phyloP scores from a whole-genome alignment of 1,140 invertebrate genomes.

The Trachymyrmex septentrionalis region DNA sequence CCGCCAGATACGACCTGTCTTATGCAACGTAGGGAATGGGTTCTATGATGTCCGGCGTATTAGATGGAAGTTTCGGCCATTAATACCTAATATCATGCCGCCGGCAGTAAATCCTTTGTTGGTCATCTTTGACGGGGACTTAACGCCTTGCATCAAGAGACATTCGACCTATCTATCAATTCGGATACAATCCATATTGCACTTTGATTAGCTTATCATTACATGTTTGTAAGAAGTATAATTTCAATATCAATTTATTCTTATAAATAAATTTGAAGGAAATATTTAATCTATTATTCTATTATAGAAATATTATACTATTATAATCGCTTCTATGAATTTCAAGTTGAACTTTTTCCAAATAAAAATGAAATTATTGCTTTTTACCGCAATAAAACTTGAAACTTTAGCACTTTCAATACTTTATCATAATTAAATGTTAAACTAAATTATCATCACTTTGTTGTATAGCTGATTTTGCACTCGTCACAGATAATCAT shows the following conservation, averaged over 20 bases:
- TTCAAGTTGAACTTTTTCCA: not conserved
- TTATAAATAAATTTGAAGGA: not conserved
- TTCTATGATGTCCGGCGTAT: constrained; percentile 80
- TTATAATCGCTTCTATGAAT: not conserved
- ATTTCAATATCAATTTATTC: not conserved
- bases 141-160: constrained; percentile 78
- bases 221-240: not conserved
- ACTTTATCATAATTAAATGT: not conserved
- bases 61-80: constrained; percentile 84
- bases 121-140: constrained; percentile 82
- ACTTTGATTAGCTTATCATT: constrained; percentile 41
- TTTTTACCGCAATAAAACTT: not conserved
- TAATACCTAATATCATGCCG: constrained; percentile 84
- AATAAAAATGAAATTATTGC: not conserved
- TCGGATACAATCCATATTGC: constrained; percentile 44
- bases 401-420: not conserved
- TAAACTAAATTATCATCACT: too few species aligned
- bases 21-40: constrained; percentile 77
- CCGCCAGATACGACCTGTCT: constrained; percentile 80
- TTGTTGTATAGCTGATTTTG: too few species aligned
- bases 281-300: not conserved
- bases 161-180: constrained; percentile 69
- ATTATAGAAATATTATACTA: not conserved
- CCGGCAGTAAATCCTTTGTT: constrained; percentile 84
- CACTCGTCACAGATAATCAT: too few species aligned